phyloP scores from a whole-genome alignment of 2,888 invertebrate species.

The Campopleginae sp. region DNA sequence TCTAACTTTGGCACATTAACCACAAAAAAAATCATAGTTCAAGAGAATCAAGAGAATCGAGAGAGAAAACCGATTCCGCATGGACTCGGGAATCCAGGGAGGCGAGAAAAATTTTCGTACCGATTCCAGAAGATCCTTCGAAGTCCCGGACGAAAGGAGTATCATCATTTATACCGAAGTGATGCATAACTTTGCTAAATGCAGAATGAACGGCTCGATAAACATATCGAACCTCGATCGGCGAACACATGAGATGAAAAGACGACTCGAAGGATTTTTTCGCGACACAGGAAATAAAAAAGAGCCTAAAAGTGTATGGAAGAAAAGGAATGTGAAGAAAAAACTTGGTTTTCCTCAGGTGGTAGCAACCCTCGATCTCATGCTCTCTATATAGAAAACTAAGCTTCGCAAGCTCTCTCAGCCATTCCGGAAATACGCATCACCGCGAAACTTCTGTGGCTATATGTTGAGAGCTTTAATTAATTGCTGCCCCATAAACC shows the following conservation, averaged over 20 bases:
- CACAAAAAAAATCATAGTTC: too few species aligned
- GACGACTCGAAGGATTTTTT: conserved; percentile 64
- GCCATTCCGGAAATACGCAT: conserved; percentile 55
- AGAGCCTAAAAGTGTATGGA: conserved; percentile 25
- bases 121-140: neutral
- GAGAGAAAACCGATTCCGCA: neutral
- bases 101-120: neutral
- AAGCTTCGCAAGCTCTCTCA: conserved; percentile 25
- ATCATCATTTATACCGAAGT: conserved; percentile 81
- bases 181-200: conserved; percentile 81
- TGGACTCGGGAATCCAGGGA: neutral
- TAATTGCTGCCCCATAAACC: conserved; percentile 62
- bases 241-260: conserved; percentile 60
- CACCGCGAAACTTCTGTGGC: conserved; percentile 56
- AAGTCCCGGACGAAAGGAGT: conserved; percentile 48
- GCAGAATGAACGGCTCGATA: conserved; percentile 78
- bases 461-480: conserved; percentile 61
- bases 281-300: neutral
- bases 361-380: conserved; percentile 39
- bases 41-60: neutral
- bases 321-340: conserved; percentile 45
- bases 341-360: conserved; percentile 41
- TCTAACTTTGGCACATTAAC: too few species aligned
- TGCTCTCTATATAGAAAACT: conserved; percentile 30
- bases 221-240: conserved; percentile 63